A percentile compares a stretch with the other conserved stretches of the same genome.
These are phyloP conservation scores for Diplazon laetatorius DNA, from an alignment of 2,888 invertebrate genomes.

Conservation along the genomic window DNA sequence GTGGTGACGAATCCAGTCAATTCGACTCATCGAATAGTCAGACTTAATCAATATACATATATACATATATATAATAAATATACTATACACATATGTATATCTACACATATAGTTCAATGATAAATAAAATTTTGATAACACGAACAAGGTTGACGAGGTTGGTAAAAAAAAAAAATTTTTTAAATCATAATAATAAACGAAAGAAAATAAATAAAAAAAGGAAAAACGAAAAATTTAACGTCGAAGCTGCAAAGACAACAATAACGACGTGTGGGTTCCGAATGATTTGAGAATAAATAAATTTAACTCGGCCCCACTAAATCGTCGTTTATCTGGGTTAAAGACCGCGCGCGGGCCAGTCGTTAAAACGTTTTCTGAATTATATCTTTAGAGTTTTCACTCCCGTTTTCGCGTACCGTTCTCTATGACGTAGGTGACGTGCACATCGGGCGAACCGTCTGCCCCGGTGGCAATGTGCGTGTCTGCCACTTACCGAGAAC, in stretches of 20 bases:
- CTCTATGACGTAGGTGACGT: conserved; percentile 47
- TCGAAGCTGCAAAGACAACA: too few relatives aligned
- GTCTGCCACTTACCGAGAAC: conserved; percentile 13
- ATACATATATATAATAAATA: too few relatives aligned
- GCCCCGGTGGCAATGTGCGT: conserved; percentile 37
- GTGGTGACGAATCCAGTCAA: too few relatives aligned
- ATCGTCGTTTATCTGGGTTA: conserved; percentile 71
- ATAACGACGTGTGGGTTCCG: conserved; percentile 12
- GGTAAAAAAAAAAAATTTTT: not conserved
- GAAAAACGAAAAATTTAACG: too few relatives aligned
- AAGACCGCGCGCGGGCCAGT: conserved; percentile 64
- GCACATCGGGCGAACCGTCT: conserved; percentile 26
- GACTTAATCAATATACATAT: too few relatives aligned
- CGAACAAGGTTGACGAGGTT: not conserved
- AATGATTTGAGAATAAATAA: conserved; percentile 60
- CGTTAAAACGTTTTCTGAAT: conserved; percentile 64
- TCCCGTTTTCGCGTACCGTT: too few relatives aligned
- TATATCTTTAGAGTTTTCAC: conserved; percentile 58
- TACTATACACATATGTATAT: too few relatives aligned
- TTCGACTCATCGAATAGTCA: too few relatives aligned
- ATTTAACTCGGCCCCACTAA: conserved; percentile 50
- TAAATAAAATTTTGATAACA: not conserved
- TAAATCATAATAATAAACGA: too few relatives aligned
- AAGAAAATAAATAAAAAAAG: too few relatives aligned
- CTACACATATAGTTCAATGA: not conserved